Evolutionary conservation across 2,888 invertebrate genomes (phyloP).

Genomic region (Polia nebulosa): DNA sequence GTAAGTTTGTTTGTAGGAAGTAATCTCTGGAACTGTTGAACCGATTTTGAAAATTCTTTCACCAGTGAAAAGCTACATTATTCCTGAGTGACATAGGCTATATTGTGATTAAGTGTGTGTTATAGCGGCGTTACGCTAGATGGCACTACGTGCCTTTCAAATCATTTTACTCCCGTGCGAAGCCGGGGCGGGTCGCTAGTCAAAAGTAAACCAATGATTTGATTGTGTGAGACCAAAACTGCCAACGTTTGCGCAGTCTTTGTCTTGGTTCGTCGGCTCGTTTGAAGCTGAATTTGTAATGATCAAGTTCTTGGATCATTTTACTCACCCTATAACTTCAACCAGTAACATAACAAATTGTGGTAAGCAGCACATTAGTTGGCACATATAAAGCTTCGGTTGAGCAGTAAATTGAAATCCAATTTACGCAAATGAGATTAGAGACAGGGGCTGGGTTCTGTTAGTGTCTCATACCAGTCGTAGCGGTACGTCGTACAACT

Average conservation of each 20-base stretch:
- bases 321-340: constrained; percentile 8
- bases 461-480: constrained; percentile 66
- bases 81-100: too few species aligned
- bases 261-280: too few species aligned
- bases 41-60: too few species aligned
- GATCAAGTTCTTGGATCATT: neutral
- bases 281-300: too few species aligned
- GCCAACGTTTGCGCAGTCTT: neutral
- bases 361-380: constrained; percentile 61
- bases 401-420: constrained; percentile 80
- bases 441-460: constrained; percentile 62
- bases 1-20: too few species aligned
- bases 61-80: too few species aligned
- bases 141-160: too few species aligned
- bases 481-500: constrained; percentile 47
- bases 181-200: too few species aligned
- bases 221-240: neutral
- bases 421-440: constrained; percentile 85
- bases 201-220: neutral
- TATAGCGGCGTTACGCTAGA: too few species aligned
- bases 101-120: too few species aligned
- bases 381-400: constrained; percentile 84
- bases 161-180: too few species aligned
- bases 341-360: constrained; percentile 59
- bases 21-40: too few species aligned